A percentile compares a stretch with the other conserved stretches of the same genome.
Conservation (phyloP, 2,797 vertebrate species). For the Molossus alvarezi region DNA sequence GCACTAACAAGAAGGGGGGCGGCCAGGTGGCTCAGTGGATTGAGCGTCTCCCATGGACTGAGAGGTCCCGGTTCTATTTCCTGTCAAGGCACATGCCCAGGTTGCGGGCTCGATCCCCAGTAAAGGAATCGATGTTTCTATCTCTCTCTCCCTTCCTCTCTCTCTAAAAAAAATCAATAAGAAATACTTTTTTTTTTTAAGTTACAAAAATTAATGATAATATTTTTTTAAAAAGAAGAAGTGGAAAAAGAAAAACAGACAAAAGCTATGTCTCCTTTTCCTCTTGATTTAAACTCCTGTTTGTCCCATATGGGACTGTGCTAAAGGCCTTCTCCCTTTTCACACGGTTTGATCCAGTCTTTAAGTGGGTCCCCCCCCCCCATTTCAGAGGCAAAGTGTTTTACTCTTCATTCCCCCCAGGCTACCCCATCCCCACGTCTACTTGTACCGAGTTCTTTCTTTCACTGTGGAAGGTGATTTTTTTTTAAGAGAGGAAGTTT, state of each 20-base stretch:
- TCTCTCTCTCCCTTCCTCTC: no score
- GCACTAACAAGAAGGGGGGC: not conserved
- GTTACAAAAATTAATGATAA: no score
- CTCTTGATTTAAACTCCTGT: conserved; percentile 79
- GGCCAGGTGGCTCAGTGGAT: no score
- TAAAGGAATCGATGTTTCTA: no score
- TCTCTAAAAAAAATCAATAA: no score
- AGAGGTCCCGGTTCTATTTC: no score
- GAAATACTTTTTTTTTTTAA: no score
- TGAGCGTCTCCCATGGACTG: no score
- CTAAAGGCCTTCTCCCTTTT: not conserved
- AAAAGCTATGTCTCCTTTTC: not conserved
- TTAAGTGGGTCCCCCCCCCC: not conserved
- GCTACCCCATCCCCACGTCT: not conserved
- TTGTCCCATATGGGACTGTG: conserved; percentile 58
- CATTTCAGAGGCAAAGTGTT: conserved; percentile 48
- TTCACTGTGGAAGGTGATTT: conserved; percentile 12
- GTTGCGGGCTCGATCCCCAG: no score
- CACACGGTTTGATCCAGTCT: not conserved
- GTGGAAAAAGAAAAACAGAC: conserved; percentile 32
- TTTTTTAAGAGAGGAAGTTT: conserved; percentile 45
- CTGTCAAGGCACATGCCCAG: no score
- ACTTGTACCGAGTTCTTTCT: conserved; percentile 4
- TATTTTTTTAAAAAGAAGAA: not conserved
- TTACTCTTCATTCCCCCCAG: not conserved